phyloP scores from a whole-genome alignment of 2,113 vertebrate genomes.

The rabbit (Oryctolagus cuniculus) region DNA sequence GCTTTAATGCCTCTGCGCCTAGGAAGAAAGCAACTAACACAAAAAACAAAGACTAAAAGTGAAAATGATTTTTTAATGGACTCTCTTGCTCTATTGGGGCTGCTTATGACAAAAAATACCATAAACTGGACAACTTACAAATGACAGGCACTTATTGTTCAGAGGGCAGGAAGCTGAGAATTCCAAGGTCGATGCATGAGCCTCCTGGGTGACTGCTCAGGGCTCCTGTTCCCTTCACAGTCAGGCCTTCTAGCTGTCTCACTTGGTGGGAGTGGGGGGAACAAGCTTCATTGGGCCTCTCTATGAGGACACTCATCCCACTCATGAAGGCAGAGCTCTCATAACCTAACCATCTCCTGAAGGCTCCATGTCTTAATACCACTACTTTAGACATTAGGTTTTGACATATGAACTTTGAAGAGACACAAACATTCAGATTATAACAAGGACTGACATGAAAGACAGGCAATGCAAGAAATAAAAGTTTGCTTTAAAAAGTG shows the following conservation, averaged over 20 bases:
- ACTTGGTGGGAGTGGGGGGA: not conserved
- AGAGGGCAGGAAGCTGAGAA: too few relatives aligned
- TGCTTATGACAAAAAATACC: not conserved
- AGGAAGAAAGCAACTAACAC: not conserved
- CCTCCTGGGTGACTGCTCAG: not conserved
- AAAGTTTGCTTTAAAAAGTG: not conserved
- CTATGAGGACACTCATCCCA: not conserved
- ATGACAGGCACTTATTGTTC: not conserved
- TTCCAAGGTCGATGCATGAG: not conserved
- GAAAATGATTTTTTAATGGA: not conserved
- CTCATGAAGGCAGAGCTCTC: not conserved
- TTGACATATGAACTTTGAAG: not conserved
- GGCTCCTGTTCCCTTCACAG: not conserved
- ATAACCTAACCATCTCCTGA: not conserved
- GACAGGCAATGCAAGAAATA: not conserved
- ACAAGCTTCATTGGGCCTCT: too few relatives aligned
- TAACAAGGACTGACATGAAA: not conserved
- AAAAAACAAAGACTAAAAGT: not conserved
- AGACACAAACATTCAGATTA: not conserved
- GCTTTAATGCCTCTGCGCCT: not conserved
- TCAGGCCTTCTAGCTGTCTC: not conserved
- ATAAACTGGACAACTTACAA: not conserved
- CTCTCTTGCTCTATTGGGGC: not conserved
- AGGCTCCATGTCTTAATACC: not conserved
- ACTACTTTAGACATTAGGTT: not conserved